These are phyloP conservation scores for Melanostigma gelatinosum DNA, from an alignment of 2,113 vertebrate species.

Conservation along the genomic window DNA sequence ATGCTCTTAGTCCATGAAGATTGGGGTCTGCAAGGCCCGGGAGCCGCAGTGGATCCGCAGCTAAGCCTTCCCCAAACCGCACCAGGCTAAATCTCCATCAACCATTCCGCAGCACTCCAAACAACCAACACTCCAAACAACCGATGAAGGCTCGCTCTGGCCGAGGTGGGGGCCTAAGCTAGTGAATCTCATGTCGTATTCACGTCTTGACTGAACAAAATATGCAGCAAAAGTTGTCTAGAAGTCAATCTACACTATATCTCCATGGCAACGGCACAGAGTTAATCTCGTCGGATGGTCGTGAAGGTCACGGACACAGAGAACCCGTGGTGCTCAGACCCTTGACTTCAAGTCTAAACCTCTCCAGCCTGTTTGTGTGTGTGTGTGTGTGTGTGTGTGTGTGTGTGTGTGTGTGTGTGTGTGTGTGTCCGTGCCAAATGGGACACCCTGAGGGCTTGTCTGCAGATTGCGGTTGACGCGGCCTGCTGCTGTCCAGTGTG, in stretches of 20 bases:
- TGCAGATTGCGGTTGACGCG: constrained; percentile 79
- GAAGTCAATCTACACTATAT: constrained; percentile 28
- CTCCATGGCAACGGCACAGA: constrained; percentile 27
- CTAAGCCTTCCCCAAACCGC: no score
- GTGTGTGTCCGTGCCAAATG: constrained; percentile 73
- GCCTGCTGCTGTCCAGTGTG: constrained; percentile 77
- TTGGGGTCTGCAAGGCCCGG: no score
- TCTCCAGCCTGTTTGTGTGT: constrained; percentile 57
- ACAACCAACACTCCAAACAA: no score
- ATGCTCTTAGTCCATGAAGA: no score
- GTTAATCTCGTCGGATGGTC: constrained; percentile 60
- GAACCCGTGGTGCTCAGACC: constrained; percentile 48
- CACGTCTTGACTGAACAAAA: constrained; percentile 27
- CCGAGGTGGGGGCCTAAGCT: no score
- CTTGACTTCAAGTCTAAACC: constrained; percentile 56
- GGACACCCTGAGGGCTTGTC: constrained; percentile 81
- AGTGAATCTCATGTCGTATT: constrained; percentile 16
- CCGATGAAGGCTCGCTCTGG: no score
- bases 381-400: constrained; percentile 52
- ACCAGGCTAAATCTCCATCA: no score
- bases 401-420: constrained; percentile 30
- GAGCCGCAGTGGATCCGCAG: no score
- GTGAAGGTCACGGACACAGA: constrained; percentile 63
- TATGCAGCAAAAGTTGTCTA: constrained; percentile 6
- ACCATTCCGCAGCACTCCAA: no score